phyloP scores from a whole-genome alignment of 2,797 vertebrate species.

The Enteromius thamalakanensis region DNA sequence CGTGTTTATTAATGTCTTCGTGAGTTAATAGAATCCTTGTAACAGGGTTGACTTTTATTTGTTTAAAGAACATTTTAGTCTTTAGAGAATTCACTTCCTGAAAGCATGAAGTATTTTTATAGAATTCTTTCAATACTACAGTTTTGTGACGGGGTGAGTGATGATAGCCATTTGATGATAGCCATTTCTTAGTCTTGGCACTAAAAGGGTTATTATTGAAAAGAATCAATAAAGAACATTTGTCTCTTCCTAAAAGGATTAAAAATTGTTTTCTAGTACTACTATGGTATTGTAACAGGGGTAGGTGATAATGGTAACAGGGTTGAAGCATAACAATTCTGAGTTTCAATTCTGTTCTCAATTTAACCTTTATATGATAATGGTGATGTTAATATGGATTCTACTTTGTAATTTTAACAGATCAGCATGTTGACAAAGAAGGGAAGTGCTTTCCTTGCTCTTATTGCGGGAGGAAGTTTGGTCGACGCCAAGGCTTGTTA shows the following conservation, averaged over 20 bases:
- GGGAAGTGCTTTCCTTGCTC: conserved; percentile 47
- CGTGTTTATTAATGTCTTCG: background rate
- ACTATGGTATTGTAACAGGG: background rate
- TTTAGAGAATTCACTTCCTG: background rate
- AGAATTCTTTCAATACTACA: background rate
- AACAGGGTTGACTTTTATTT: background rate
- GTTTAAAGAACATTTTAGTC: background rate
- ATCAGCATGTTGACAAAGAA: conserved; percentile 30
- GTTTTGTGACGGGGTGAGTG: background rate
- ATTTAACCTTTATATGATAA: background rate
- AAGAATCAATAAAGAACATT: no score
- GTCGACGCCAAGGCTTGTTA: conserved; percentile 39
- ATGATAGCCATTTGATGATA: background rate
- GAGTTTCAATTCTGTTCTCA: background rate
- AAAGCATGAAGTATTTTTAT: background rate
- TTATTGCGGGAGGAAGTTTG: conserved; percentile 45
- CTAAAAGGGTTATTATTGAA: background rate
- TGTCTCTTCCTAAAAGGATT: background rate
- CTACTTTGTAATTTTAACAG: conserved; percentile 10
- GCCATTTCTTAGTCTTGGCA: background rate
- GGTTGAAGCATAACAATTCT: background rate
- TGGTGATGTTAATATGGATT: background rate
- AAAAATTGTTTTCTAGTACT: background rate
- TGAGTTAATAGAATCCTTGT: background rate
- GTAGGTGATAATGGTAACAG: background rate